Conservation (phyloP, 2,888 invertebrate species). For the Alsophila aescularia region DNA sequence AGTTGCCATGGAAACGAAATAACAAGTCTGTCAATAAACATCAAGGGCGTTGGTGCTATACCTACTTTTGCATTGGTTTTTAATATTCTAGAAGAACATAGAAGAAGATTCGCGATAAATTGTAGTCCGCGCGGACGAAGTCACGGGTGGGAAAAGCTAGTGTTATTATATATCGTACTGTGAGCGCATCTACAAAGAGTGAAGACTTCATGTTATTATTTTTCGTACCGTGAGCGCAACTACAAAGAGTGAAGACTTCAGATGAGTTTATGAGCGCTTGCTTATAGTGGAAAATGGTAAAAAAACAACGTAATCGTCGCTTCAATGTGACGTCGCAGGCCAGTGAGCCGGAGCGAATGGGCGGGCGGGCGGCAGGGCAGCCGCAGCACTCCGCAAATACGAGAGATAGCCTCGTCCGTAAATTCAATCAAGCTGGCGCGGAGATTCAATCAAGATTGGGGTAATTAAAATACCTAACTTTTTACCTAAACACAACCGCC, state of each 20-base stretch:
- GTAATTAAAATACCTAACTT: slow-evolving; percentile 79
- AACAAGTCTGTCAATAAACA: too few relatives aligned
- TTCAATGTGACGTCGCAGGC: slow-evolving; percentile 74
- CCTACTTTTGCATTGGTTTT: too few relatives aligned
- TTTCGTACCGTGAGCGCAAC: slow-evolving; percentile 47
- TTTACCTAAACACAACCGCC: slow-evolving; percentile 56
- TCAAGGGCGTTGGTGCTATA: too few relatives aligned
- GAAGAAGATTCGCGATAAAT: too few relatives aligned
- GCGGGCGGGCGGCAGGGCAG: slow-evolving; percentile 49
- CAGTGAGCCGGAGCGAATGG: slow-evolving; percentile 72
- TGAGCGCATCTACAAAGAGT: slow-evolving; percentile 13
- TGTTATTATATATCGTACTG: too few relatives aligned
- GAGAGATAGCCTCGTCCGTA: slow-evolving; percentile 74
- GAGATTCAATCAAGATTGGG: slow-evolving; percentile 80
- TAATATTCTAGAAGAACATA: too few relatives aligned
- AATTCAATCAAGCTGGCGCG: slow-evolving; percentile 80
- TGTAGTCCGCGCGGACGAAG: too few relatives aligned
- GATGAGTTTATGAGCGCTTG: slow-evolving; percentile 73
- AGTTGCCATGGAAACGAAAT: too few relatives aligned
- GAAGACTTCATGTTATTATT: slow-evolving; percentile 22
- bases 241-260: slow-evolving; percentile 57
- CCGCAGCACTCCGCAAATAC: slow-evolving; percentile 73
- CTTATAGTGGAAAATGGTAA: slow-evolving; percentile 74
- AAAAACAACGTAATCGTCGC: slow-evolving; percentile 67
- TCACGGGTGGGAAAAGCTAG: too few relatives aligned